Conservation (phyloP, 2,113 vertebrate genomes). For the Rhinolophus sinicus region DNA sequence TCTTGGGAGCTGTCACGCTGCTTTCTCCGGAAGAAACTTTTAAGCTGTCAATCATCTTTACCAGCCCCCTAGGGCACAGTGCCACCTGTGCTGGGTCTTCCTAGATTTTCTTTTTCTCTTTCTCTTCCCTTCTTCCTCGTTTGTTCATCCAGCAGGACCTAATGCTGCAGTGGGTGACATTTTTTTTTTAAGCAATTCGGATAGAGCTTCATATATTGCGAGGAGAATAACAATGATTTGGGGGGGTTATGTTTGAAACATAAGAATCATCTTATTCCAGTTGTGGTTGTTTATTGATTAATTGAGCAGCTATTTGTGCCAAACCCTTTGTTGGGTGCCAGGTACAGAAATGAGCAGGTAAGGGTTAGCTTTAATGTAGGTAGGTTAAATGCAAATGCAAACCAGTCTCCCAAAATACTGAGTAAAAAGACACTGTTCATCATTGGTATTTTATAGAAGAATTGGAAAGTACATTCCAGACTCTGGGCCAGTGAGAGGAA, state of each 20-base stretch:
- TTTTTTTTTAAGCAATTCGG: background rate
- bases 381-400: background rate
- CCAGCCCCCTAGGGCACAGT: background rate
- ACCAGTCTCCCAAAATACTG: background rate
- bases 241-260: background rate
- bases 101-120: background rate
- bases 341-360: background rate
- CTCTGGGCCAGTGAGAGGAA: background rate
- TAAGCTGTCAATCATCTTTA: slow-evolving; percentile 32
- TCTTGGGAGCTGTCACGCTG: slow-evolving; percentile 27
- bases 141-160: background rate
- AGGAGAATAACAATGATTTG: background rate
- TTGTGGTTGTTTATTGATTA: background rate
- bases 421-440: background rate
- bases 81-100: background rate
- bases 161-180: background rate
- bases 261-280: background rate
- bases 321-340: background rate
- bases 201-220: background rate
- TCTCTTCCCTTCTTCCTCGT: background rate
- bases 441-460: background rate
- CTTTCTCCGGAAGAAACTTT: slow-evolving; percentile 54
- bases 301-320: background rate
- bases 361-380: background rate
- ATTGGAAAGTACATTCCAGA: background rate